Evolutionary conservation across 2,797 vertebrate genomes (phyloP), one percentile per base, ranked within the genome.

Genomic region (Neosalanx taihuensis): DNA sequence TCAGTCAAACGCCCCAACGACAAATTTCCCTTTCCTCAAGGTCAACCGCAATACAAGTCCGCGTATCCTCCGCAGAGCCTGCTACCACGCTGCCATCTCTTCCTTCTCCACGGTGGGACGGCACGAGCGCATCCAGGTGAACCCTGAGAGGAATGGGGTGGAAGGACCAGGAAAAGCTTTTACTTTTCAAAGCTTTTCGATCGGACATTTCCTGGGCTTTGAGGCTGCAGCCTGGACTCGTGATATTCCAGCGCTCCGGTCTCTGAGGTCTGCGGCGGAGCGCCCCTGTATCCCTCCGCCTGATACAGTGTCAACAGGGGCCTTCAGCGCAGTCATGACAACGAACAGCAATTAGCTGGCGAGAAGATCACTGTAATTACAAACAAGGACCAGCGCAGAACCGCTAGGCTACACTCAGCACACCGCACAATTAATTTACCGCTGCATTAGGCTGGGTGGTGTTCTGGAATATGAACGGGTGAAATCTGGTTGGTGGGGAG

Each of bases 281-380:
- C 6, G n/a, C n/a, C 56, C 18, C 3, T 23, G n/a, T 57, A 10
- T 53, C 7, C 29, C 49, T 67, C 4, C n/a, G 17, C 5, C 17
- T 33, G 51, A 18, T 59, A 37, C 53, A 29, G 18, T 72, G 58
- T 29, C 35, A 76, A 73, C 26, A 74, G 41, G 58, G 74, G 66
- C 20, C 71, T 57, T 71, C 61, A 67, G 59, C 37, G 2, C 37
- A 76, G 71, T 64, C 72, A 49, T 57, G 46, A 64, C 77, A 64
- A 30, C 13, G n/a, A 30, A 63, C 51, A 58, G 51, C 72, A 80
- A 77, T 83, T 73, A 81, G 69, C 64, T 68, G 31, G 62, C 77
- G 56, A 53, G 46, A 57, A 56, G 58, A 75, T 74, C 66, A 61
- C 67, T n/a, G 49, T 74, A 80, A 83, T 85, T 78, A 77, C 77